Conservation (phyloP, 2,113 vertebrate species). For the Halcyon malimbica region DNA sequence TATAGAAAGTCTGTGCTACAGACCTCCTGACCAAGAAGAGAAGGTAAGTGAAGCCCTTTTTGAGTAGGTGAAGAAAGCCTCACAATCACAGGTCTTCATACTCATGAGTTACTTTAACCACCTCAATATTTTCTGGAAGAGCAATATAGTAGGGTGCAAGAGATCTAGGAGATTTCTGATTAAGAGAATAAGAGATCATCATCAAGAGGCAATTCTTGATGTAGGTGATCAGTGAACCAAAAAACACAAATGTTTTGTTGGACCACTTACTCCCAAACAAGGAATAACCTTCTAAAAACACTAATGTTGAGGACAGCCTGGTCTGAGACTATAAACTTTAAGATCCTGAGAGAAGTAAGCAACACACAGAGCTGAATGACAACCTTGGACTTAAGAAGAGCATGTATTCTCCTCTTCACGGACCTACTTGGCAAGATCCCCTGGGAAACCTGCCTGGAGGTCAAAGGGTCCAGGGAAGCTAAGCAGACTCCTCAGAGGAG, state of each 20-base stretch:
- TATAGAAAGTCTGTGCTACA: not conserved
- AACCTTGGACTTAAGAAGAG: not conserved
- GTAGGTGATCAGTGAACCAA: not conserved
- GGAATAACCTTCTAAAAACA: not conserved
- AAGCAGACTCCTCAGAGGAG: not conserved
- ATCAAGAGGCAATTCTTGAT: not conserved
- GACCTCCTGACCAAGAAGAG: not conserved
- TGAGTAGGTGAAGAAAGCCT: not conserved
- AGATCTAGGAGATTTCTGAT: not conserved
- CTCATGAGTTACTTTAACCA: not conserved
- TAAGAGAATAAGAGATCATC: not conserved
- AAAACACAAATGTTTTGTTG: not conserved
- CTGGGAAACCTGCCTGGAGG: not conserved
- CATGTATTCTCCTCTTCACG: not conserved
- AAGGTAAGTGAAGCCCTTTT: not conserved
- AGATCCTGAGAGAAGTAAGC: not conserved
- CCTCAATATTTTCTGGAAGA: not conserved
- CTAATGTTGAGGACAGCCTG: not conserved
- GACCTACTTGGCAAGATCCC: not conserved
- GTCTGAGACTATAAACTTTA: not conserved
- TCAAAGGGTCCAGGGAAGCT: not conserved
- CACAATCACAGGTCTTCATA: not conserved
- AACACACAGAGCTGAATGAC: not conserved
- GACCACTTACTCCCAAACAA: not conserved
- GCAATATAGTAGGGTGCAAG: not conserved